Percentiles rank a stretch among this genome's conserved stretches.
Evolutionary conservation across 2,113 vertebrate species (phyloP).

Genomic region (Zootoca vivipara): DNA sequence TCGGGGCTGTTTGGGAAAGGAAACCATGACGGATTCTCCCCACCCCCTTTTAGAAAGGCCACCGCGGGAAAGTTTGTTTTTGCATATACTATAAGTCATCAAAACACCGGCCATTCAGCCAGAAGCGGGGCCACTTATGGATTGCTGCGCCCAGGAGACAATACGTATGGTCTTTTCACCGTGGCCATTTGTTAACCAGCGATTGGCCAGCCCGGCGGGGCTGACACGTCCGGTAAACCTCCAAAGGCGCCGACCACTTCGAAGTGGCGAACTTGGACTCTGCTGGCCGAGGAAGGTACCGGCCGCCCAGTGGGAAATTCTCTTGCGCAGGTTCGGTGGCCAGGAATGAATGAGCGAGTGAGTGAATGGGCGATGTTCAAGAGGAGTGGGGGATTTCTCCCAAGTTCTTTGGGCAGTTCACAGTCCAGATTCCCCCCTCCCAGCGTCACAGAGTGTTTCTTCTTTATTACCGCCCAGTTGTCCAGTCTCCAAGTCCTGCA

Average conservation of each 20-base stretch:
- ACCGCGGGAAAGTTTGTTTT: conserved; percentile 80
- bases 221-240: conserved; percentile 17
- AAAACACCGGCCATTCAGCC: conserved; percentile 65
- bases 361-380: not conserved
- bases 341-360: not conserved
- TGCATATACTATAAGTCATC: conserved; percentile 72
- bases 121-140: conserved; percentile 59
- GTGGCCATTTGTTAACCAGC: conserved; percentile 58
- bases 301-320: not conserved
- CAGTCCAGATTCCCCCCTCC: not conserved
- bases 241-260: conserved; percentile 24
- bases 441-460: not conserved
- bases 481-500: not conserved
- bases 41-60: conserved; percentile 17
- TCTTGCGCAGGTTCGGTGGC: not conserved
- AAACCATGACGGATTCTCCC: conserved; percentile 61
- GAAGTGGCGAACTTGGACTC: conserved; percentile 1
- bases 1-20: conserved; percentile 72
- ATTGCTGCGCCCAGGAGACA: conserved; percentile 53
- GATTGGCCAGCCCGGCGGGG: conserved; percentile 51
- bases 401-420: no score
- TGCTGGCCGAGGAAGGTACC: not conserved
- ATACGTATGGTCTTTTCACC: conserved; percentile 57
- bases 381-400: no score
- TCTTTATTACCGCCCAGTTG: no score